Evolutionary conservation across 2,888 invertebrate genomes (phyloP).

Genomic region (Trissolcus japonicus): DNA sequence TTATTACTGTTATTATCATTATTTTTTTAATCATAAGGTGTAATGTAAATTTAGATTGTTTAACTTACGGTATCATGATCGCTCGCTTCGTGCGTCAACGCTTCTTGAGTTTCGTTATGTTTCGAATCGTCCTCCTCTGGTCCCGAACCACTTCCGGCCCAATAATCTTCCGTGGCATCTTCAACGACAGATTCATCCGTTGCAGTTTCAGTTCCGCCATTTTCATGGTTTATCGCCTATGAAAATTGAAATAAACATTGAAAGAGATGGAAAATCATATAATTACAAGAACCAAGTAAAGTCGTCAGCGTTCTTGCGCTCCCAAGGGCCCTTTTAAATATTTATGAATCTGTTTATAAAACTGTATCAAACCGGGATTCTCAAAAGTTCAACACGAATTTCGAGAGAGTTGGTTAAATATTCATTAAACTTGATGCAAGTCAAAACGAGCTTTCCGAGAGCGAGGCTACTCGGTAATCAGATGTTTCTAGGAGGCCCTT

Average conservation of each 20-base stretch:
- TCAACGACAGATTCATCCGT: constrained; percentile 67
- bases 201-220: constrained; percentile 64
- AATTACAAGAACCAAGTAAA: not conserved
- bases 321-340: no score
- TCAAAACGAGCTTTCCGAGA: no score
- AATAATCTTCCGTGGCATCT: constrained; percentile 74
- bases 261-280: not conserved
- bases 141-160: constrained; percentile 74
- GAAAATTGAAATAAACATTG: constrained; percentile 7
- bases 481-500: no score
- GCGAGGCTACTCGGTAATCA: no score
- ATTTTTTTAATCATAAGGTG: not conserved
- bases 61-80: constrained; percentile 86
- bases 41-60: constrained; percentile 15
- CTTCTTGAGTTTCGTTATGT: constrained; percentile 84
- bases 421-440: no score
- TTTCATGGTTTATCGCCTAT: constrained; percentile 65
- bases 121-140: constrained; percentile 70
- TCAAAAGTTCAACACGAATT: not conserved
- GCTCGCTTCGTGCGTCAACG: constrained; percentile 85
- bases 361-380: no score
- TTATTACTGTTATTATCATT: no score
- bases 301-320: no score
- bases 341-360: no score
- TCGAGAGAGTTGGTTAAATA: no score